A percentile compares a stretch with the other conserved stretches of the same genome.
Conservation (phyloP, 2,888 invertebrate genomes). For the Lepidonotus clava region DNA sequence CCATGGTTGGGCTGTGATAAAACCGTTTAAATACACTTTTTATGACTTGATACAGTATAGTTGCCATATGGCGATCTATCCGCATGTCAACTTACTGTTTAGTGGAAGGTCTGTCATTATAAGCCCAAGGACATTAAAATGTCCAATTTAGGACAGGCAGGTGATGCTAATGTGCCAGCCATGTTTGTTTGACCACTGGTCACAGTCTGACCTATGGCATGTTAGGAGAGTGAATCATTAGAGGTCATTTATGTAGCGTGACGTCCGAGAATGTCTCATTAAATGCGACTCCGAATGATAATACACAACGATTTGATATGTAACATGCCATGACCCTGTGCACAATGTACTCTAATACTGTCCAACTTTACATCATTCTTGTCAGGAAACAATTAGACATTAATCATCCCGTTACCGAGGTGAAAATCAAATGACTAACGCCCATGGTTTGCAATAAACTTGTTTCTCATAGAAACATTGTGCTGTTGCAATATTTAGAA, state of each 20-base stretch:
- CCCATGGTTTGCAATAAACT: too few relatives aligned
- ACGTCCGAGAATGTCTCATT: background rate
- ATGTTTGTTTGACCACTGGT: conserved; percentile 3
- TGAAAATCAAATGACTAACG: too few relatives aligned
- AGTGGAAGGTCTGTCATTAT: too few relatives aligned
- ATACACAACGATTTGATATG: background rate
- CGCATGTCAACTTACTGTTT: too few relatives aligned
- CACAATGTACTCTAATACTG: background rate
- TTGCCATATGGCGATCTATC: too few relatives aligned
- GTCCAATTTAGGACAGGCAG: too few relatives aligned
- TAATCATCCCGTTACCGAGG: background rate
- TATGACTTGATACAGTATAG: too few relatives aligned
- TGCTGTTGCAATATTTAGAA: too few relatives aligned
- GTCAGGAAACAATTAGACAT: background rate
- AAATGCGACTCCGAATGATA: background rate
- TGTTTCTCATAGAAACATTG: too few relatives aligned
- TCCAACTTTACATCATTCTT: background rate
- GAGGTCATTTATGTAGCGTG: background rate
- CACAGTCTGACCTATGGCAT: background rate
- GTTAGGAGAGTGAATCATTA: conserved; percentile 7
- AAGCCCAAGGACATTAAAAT: too few relatives aligned
- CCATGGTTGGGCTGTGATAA: too few relatives aligned
- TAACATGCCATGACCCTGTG: background rate
- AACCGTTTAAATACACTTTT: too few relatives aligned
- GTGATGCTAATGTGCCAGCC: background rate